Evolutionary conservation across 2,888 invertebrate species (phyloP).

Genomic region (Aproaerema taeniolella): DNA sequence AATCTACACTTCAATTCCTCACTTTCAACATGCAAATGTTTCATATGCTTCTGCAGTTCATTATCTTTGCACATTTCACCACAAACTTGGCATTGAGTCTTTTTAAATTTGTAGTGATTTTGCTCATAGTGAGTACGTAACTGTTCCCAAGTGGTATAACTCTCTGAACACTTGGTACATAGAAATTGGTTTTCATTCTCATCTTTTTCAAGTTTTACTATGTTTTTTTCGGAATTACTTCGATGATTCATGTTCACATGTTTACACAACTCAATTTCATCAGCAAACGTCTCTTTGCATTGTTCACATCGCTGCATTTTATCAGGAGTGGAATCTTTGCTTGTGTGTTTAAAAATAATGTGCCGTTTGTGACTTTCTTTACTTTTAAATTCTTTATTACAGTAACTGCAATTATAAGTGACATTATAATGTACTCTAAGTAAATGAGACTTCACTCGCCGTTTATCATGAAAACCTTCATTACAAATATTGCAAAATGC

Average conservation of each 20-base stretch:
- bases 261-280: slow-evolving; percentile 56
- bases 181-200: slow-evolving; percentile 45
- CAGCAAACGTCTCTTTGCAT: slow-evolving; percentile 48
- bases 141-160: slow-evolving; percentile 45
- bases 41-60: slow-evolving; percentile 56
- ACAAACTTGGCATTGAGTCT: slow-evolving; percentile 61
- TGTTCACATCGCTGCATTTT: slow-evolving; percentile 49
- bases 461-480: slow-evolving; percentile 56
- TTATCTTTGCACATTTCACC: slow-evolving; percentile 39
- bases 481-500: slow-evolving; percentile 58
- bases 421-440: slow-evolving; percentile 61
- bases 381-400: slow-evolving; percentile 55
- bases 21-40: slow-evolving; percentile 36
- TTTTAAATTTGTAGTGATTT: slow-evolving; percentile 40
- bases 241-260: slow-evolving; percentile 49
- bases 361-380: slow-evolving; percentile 62
- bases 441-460: slow-evolving; percentile 56
- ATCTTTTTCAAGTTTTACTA: slow-evolving; percentile 46
- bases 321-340: slow-evolving; percentile 23
- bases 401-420: slow-evolving; percentile 54
- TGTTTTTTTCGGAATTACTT: slow-evolving; percentile 17
- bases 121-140: slow-evolving; percentile 52
- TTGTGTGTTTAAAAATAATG: slow-evolving; percentile 51
- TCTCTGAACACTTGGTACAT: slow-evolving; percentile 56
- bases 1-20: slow-evolving; percentile 45